Evolutionary conservation across 2,888 invertebrate genomes (phyloP), one percentile per base, ranked within the genome.

Genomic region (Andrena praecox): DNA sequence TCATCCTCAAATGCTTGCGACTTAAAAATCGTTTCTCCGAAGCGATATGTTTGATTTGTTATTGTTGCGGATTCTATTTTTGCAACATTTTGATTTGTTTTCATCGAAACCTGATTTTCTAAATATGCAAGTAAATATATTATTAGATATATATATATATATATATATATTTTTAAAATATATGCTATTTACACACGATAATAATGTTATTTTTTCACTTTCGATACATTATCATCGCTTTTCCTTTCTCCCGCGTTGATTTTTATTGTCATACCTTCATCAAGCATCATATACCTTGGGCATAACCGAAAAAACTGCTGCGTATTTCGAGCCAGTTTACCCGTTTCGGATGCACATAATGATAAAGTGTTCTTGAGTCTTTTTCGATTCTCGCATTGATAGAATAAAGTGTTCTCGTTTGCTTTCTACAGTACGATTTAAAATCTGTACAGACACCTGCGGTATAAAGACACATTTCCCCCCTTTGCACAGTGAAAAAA

Each of bases 351-450:
- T 24, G 85, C 67, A 60, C 59, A 77, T n/a, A 67, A 59, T n/a
- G 62, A 59, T 69, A 87, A 71, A 24, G 87, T 71, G 56, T 86
- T 77, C 68, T 66, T 80, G 20, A 91, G 80, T 72, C 78, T 84
- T 7, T 85, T 78, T 16, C 90, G 89, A 85, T 90, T 89, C 63
- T 87, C 59, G 4, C 62, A 77, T 74, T 89, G 90, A 54, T 69
- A 77, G 29, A 80, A 29, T 20, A 69, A 72, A 20, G 90, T 89
- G 75, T 90, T 88, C 50, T 85, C 74, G n/a, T 75, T 86, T 20
- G 78, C 79, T 69, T 76, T 59, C 91, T 91, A 63, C 16, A 67
- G 54, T 71, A 59, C 1, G 7, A 52, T 66, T 42, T 63, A n/a
- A 76, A 56, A 74, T 20, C 24, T 70, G 62, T 29, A 59, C 31